Evolutionary conservation across 1,140 invertebrate species (phyloP).

Genomic region (Cydia strobilella): DNA sequence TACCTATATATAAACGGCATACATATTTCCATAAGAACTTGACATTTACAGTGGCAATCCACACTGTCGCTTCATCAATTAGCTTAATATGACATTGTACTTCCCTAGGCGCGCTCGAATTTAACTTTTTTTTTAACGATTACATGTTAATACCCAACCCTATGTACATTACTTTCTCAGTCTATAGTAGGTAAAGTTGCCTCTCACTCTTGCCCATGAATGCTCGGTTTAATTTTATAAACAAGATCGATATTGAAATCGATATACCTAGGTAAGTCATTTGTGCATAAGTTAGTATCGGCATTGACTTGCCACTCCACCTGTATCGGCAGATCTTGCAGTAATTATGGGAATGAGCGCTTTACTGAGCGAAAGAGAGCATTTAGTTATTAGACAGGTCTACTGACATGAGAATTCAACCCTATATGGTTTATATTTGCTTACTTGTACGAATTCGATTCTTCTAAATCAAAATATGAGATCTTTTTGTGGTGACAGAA

Average conservation of each 20-base stretch:
- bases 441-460: too few species aligned
- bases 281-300: background rate
- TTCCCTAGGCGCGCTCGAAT: too few species aligned
- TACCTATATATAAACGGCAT: too few species aligned
- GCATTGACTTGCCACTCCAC: conserved; percentile 8
- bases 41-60: too few species aligned
- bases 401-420: background rate
- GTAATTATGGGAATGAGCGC: background rate
- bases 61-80: too few species aligned
- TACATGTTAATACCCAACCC: too few species aligned
- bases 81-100: too few species aligned
- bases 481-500: too few species aligned
- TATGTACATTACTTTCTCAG: background rate
- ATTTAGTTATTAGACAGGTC: background rate
- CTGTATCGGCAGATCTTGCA: background rate
- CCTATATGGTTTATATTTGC: too few species aligned
- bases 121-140: too few species aligned
- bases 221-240: background rate
- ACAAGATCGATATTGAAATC: background rate
- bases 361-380: background rate
- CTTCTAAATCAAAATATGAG: too few species aligned
- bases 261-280: background rate
- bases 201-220: background rate
- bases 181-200: background rate
- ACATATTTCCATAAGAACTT: too few species aligned